These are phyloP conservation scores for Euproctis similis DNA, from an alignment of 2,888 invertebrate genomes.

Conservation along the genomic window DNA sequence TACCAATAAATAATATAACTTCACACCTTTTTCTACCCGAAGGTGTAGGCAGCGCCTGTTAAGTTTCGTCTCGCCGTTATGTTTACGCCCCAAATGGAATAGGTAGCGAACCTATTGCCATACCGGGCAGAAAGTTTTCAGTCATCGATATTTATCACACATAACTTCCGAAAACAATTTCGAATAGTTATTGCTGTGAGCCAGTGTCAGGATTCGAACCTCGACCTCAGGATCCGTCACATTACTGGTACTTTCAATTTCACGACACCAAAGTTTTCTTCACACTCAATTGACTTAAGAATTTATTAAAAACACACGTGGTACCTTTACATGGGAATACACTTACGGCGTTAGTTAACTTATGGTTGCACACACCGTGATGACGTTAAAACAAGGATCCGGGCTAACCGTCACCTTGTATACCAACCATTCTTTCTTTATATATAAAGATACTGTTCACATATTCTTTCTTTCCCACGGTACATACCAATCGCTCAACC, in stretches of 20 bases:
- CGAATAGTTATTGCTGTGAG: too few species aligned
- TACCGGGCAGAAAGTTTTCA: too few species aligned
- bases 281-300: constrained; percentile 23
- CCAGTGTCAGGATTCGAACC: too few species aligned
- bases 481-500: constrained; percentile 8
- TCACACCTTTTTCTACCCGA: too few species aligned
- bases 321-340: constrained; percentile 50
- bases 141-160: too few species aligned
- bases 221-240: too few species aligned
- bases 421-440: constrained; percentile 17
- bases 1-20: too few species aligned
- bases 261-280: constrained; percentile 16
- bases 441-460: constrained; percentile 14
- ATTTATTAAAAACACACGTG: constrained; percentile 46
- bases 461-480: constrained; percentile 22
- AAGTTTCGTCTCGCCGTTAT: too few species aligned
- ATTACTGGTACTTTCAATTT: constrained; percentile 25
- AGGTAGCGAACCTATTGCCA: too few species aligned
- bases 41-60: too few species aligned
- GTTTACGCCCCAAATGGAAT: too few species aligned
- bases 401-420: constrained; percentile 55
- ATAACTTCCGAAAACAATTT: too few species aligned
- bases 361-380: constrained; percentile 13
- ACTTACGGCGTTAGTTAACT: constrained; percentile 33
- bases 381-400: constrained; percentile 54